Conservation (phyloP, 1,140 invertebrate genomes). For the Drosophila arawakana region DNA sequence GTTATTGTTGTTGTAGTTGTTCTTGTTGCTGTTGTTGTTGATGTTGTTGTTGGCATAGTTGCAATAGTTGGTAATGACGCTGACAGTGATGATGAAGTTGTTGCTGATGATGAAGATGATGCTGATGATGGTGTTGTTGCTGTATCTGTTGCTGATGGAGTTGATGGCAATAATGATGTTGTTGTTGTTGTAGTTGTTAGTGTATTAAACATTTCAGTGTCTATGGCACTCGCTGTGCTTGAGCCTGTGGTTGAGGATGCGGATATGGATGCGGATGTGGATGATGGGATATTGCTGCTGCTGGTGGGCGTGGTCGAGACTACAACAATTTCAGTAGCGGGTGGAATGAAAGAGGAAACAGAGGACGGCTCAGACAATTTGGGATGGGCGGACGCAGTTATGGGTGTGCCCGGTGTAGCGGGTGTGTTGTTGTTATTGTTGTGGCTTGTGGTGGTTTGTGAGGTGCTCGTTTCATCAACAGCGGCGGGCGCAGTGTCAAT, state of each 20-base stretch:
- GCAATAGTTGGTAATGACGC: constrained; percentile 34
- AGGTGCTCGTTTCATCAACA: constrained; percentile 56
- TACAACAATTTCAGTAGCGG: constrained; percentile 34
- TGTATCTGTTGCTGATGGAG: constrained; percentile 11
- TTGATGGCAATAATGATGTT: constrained; percentile 3
- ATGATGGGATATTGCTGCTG: constrained; percentile 16
- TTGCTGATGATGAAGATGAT: constrained; percentile 28
- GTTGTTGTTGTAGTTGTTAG: constrained; percentile 39
- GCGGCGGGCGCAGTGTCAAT: constrained; percentile 46
- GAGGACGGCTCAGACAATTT: constrained; percentile 34
- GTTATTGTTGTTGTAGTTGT: constrained; percentile 57
- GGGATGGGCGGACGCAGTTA: constrained; percentile 17
- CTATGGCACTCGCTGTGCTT: constrained; percentile 41
- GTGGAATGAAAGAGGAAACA: constrained; percentile 20
- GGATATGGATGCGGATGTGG: constrained; percentile 1
- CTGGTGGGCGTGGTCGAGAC: constrained; percentile 20
- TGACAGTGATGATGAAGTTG: constrained; percentile 29
- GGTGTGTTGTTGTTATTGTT: constrained; percentile 32
- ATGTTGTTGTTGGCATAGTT: constrained; percentile 51
- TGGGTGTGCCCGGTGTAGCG: constrained; percentile 37
- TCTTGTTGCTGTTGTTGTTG: constrained; percentile 62
- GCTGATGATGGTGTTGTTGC: constrained; percentile 30
- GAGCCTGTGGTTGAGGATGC: constrained; percentile 20
- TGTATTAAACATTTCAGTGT: constrained; percentile 46
- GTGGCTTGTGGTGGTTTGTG: constrained; percentile 51